phyloP scores from a whole-genome alignment of 2,888 invertebrate genomes.

The Synergus gifuensis region DNA sequence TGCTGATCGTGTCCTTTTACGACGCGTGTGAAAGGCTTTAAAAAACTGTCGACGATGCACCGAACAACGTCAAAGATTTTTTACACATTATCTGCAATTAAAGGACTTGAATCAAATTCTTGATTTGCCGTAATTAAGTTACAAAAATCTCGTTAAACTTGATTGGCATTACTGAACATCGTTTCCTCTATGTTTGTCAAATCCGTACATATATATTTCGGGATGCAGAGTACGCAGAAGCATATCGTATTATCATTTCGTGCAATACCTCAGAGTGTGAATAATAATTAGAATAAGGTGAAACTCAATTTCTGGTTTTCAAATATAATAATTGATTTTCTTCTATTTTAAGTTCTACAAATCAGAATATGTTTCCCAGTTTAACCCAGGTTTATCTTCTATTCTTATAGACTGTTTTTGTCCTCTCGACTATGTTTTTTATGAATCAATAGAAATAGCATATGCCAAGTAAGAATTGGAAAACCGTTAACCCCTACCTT shows the following conservation, averaged over 20 bases:
- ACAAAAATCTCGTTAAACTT: constrained; percentile 15
- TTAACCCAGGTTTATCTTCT: neutral
- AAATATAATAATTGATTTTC: neutral
- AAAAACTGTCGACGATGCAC: constrained; percentile 33
- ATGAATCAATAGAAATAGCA: neutral
- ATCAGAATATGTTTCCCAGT: neutral
- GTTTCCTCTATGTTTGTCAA: neutral
- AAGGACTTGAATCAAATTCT: constrained; percentile 2
- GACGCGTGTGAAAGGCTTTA: constrained; percentile 22
- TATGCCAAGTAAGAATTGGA: neutral
- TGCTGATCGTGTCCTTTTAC: constrained; percentile 33
- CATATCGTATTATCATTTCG: neutral
- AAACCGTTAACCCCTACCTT: neutral
- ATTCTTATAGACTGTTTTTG: neutral
- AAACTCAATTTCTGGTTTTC: neutral
- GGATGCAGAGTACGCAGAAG: neutral
- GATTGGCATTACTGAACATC: neutral
- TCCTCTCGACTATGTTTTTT: neutral
- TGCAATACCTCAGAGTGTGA: neutral
- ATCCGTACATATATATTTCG: neutral
- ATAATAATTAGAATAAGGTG: neutral
- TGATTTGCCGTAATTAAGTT: constrained; percentile 21
- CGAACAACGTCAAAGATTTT: constrained; percentile 28
- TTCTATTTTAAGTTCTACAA: neutral
- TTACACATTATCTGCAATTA: constrained; percentile 34